These are phyloP conservation scores for Dendrolimus pini DNA, from an alignment of 2,888 invertebrate genomes.

Conservation along the genomic window DNA sequence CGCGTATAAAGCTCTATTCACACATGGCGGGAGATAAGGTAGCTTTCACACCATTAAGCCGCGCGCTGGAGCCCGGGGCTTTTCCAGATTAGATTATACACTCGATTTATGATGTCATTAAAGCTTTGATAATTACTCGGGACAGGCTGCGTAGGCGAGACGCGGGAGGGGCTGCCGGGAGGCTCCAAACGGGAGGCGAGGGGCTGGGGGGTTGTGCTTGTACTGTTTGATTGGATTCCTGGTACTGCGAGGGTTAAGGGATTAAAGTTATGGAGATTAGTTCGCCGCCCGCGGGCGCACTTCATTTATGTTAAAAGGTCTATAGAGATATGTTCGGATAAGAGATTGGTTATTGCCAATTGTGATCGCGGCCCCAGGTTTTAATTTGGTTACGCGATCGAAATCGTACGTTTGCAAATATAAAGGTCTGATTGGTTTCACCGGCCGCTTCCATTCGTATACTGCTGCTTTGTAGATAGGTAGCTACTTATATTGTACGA, in stretches of 20 bases:
- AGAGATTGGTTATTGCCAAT: conserved; percentile 75
- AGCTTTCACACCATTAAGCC: conserved; percentile 77
- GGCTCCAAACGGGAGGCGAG: conserved; percentile 27
- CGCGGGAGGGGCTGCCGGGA: conserved; percentile 43
- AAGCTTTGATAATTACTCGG: conserved; percentile 79
- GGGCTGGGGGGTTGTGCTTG: conserved; percentile 50
- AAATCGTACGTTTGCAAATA: conserved; percentile 24
- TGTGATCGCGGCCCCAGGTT: conserved; percentile 62
- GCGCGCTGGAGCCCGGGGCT: conserved; percentile 75
- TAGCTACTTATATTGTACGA: too few species aligned
- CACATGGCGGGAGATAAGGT: conserved; percentile 77
- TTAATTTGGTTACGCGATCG: conserved; percentile 55
- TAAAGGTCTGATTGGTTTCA: conserved; percentile 43
- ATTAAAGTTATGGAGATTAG: conserved; percentile 78
- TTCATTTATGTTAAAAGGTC: conserved; percentile 73
- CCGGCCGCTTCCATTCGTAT: neutral
- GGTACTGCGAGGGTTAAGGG: conserved; percentile 73
- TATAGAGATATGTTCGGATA: conserved; percentile 72
- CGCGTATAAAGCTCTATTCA: conserved; percentile 76
- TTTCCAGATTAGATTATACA: conserved; percentile 79
- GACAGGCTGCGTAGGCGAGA: conserved; percentile 75
- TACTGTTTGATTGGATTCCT: conserved; percentile 77
- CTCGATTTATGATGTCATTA: conserved; percentile 78
- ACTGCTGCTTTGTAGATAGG: neutral
- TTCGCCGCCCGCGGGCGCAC: conserved; percentile 72